phyloP scores from a whole-genome alignment of 2,888 invertebrate genomes.

The Volucella zonaria region DNA sequence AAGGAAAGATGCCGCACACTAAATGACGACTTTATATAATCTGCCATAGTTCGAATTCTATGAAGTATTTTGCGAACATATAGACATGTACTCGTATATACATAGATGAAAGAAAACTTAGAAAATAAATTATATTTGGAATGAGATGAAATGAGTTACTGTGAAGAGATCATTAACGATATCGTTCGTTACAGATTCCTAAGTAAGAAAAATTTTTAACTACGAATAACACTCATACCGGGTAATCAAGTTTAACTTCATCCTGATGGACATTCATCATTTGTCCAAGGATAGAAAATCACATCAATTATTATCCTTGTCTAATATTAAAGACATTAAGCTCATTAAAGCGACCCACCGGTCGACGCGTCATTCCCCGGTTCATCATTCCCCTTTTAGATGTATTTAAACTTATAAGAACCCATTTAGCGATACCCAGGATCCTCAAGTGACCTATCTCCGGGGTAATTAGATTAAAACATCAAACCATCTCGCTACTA shows the following conservation, averaged over 20 bases:
- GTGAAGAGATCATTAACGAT: too few relatives aligned
- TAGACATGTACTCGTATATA: too few relatives aligned
- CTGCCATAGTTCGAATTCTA: too few relatives aligned
- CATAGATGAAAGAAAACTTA: too few relatives aligned
- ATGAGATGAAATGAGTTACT: too few relatives aligned
- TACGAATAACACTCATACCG: neutral
- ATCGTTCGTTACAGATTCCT: too few relatives aligned
- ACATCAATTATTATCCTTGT: constrained; percentile 48
- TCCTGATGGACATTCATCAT: constrained; percentile 36
- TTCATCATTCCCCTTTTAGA: constrained; percentile 34
- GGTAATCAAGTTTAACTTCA: constrained; percentile 34
- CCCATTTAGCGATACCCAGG: constrained; percentile 35
- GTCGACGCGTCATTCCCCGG: constrained; percentile 8
- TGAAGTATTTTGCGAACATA: too few relatives aligned
- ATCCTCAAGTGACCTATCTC: constrained; percentile 47
- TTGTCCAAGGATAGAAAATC: constrained; percentile 49
- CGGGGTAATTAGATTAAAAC: constrained; percentile 50
- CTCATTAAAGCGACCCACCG: neutral
- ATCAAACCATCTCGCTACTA: constrained; percentile 2
- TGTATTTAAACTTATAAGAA: constrained; percentile 56
- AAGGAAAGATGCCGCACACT: too few relatives aligned
- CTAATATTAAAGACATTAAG: constrained; percentile 29
- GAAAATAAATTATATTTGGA: too few relatives aligned
- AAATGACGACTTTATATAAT: too few relatives aligned
- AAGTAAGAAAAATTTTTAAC: too few relatives aligned